Percentiles rank a stretch among this genome's conserved stretches.
phyloP scores from a whole-genome alignment of 1,140 invertebrate genomes.

The Dysdera silvatica region DNA sequence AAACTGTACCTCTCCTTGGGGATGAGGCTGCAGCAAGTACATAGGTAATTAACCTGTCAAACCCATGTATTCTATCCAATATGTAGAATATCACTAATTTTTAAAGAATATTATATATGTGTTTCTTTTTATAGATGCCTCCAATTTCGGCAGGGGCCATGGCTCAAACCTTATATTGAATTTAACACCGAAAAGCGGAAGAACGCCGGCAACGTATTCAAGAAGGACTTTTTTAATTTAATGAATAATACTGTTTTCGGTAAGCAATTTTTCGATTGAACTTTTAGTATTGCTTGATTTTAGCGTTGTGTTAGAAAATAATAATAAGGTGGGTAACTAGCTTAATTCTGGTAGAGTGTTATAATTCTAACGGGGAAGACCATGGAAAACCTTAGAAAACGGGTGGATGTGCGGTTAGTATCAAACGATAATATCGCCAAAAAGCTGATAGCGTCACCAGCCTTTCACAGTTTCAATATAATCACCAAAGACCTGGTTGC shows the following conservation, averaged over 20 bases:
- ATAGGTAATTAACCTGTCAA: constrained; percentile 46
- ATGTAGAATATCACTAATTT: too few species aligned
- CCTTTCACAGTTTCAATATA: constrained; percentile 39
- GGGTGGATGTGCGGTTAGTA: constrained; percentile 43
- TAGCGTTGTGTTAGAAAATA: constrained; percentile 46
- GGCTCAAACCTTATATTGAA: constrained; percentile 46
- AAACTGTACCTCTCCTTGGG: constrained; percentile 46
- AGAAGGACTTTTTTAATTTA: constrained; percentile 41
- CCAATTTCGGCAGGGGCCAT: constrained; percentile 47
- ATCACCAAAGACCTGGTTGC: constrained; percentile 29
- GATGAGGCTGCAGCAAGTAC: constrained; percentile 46
- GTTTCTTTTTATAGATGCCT: too few species aligned
- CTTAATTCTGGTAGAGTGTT: constrained; percentile 47
- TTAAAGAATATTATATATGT: too few species aligned
- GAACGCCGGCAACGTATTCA: constrained; percentile 35
- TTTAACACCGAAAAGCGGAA: constrained; percentile 40
- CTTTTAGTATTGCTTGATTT: constrained; percentile 46
- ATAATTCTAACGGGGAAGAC: constrained; percentile 48
- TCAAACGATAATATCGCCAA: constrained; percentile 36
- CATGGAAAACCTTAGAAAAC: constrained; percentile 49
- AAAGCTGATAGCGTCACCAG: constrained; percentile 41
- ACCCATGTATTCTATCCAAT: too few species aligned
- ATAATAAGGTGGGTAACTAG: too few species aligned
- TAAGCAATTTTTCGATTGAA: too few species aligned
- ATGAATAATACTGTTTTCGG: constrained; percentile 41